Evolutionary conservation across 2,797 vertebrate species (phyloP), one percentile per base, ranked within the genome.

Genomic region (Pseudomugil tenellus): DNA sequence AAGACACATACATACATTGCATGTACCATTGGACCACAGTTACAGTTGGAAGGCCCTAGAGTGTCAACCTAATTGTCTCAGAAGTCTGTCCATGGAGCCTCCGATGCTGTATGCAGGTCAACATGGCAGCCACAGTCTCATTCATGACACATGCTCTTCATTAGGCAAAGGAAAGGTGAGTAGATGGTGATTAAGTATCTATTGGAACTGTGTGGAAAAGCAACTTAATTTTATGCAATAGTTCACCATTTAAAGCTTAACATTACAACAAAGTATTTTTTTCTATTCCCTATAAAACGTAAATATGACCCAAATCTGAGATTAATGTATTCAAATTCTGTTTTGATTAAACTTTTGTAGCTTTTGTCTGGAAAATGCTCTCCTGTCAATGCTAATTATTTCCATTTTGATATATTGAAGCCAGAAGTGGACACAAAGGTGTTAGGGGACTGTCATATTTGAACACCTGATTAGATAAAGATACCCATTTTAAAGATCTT

Each of bases 31-130:
- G 71, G 75, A 67, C 56, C 56, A 46, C n/a, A n/a, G 48, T 80
- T 76, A 84, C 71, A 79, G 63, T 54, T 48, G 58, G 69, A 80
- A 79, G 81, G 66, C 89, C 83, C 87, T 79, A 41, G 70, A 84
- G 86, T 87, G 78, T 86, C 84, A 91, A 84, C 83, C 84, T 69
- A 85, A 60, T 90, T 88, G 86, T 85, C 81, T 85, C 79, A 76
- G 65, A 89, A 81, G 82, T 85, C 62, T 83, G 71, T 87, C 76
- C 62, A 55, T 67, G 58, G 76, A 84, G 61, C 74, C 63, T 58
- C 56, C 61, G 73, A 70, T 73, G 63, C 67, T 61, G 65, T 79
- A 83, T 87, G 79, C 86, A 79, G 88, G 84, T 88, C 85, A 90
- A 84, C 71, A 84, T 89, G 83, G 87, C 70, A 41, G 61, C 73